These are phyloP conservation scores for Phrynosoma platyrhinos DNA, from an alignment of 2,113 vertebrate species.

Conservation along the genomic window DNA sequence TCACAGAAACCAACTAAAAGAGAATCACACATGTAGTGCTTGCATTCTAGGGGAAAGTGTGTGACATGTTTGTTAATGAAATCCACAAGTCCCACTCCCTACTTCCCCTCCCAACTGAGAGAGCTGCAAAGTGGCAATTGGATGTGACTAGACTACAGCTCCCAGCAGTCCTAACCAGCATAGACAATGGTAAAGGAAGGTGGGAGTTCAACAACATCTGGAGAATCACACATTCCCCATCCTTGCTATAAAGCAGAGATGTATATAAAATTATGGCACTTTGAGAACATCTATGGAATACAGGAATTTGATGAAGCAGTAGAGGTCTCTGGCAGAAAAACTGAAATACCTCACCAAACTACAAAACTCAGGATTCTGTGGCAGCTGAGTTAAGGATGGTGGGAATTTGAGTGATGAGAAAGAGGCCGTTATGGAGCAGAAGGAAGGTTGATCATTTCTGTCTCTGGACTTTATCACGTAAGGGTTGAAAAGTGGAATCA, in stretches of 20 bases:
- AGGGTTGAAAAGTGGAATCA: too few relatives aligned
- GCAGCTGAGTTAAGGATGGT: too few relatives aligned
- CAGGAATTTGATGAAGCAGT: too few relatives aligned
- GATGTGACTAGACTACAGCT: background rate
- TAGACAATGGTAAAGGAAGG: background rate
- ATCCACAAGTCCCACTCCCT: background rate
- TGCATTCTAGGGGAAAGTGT: conserved; percentile 32
- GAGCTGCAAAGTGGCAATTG: background rate
- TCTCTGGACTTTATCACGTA: too few relatives aligned
- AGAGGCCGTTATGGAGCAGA: conserved; percentile 41
- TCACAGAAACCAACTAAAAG: conserved; percentile 27
- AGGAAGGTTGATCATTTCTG: conserved; percentile 19
- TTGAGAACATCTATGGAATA: too few relatives aligned
- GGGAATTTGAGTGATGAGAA: conserved; percentile 24
- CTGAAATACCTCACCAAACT: too few relatives aligned
- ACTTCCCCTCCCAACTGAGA: background rate
- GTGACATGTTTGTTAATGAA: background rate
- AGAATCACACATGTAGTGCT: conserved; percentile 13
- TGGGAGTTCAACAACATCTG: background rate
- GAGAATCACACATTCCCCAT: background rate
- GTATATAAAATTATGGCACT: too few relatives aligned
- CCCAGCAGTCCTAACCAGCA: background rate
- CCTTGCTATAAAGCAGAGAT: too few relatives aligned
- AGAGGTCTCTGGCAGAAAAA: too few relatives aligned
- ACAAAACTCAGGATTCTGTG: too few relatives aligned